Conservation (phyloP, 2,888 invertebrate species). For the Brenthis ino region DNA sequence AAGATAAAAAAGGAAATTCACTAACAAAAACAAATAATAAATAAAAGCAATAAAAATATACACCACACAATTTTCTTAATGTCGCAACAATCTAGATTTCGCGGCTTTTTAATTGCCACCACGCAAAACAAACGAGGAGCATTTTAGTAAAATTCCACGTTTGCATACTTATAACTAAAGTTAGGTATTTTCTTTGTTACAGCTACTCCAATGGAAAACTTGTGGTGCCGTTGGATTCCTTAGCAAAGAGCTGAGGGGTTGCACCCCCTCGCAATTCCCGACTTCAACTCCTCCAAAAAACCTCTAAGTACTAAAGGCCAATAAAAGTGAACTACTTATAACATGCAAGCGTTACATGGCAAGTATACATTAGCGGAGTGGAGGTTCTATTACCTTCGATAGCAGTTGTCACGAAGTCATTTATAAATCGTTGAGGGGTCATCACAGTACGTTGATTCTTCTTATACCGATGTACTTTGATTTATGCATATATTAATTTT, state of each 20-base stretch:
- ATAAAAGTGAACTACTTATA: conserved; percentile 27
- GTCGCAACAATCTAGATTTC: too few relatives aligned
- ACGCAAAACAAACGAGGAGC: too few relatives aligned
- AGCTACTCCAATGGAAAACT: conserved; percentile 82
- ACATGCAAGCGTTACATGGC: conserved; percentile 26
- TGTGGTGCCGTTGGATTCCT: conserved; percentile 83
- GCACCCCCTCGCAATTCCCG: conserved; percentile 65
- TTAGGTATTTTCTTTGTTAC: conserved; percentile 60
- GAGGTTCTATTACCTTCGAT: conserved; percentile 17
- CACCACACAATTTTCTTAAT: too few relatives aligned
- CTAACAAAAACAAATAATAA: too few relatives aligned
- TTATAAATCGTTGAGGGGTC: conserved; percentile 23
- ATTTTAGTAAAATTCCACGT: not conserved
- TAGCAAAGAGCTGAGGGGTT: conserved; percentile 80
- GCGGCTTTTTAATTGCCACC: too few relatives aligned
- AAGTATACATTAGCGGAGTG: conserved; percentile 21
- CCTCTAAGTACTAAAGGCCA: conserved; percentile 55
- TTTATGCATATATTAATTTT: conserved; percentile 9
- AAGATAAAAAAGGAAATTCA: too few relatives aligned
- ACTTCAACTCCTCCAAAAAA: conserved; percentile 70
- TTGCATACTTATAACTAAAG: not conserved
- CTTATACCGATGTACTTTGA: conserved; percentile 12
- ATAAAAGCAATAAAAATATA: too few relatives aligned
- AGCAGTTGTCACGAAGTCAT: conserved; percentile 22
- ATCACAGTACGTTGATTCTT: conserved; percentile 12